Conservation (phyloP, 2,888 invertebrate genomes). For the Limnephilus marmoratus region DNA sequence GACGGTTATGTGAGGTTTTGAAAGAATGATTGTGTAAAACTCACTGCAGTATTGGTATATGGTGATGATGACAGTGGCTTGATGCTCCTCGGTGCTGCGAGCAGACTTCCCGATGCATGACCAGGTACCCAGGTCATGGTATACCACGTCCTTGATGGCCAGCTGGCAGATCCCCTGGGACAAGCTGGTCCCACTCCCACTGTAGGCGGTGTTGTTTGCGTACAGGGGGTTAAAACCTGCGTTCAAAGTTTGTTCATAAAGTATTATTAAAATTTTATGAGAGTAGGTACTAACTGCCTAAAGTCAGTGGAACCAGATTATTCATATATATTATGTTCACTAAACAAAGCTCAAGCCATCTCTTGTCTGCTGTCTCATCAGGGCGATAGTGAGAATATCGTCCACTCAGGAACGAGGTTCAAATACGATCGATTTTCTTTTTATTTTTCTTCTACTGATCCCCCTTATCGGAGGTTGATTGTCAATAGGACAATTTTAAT, state of each 20-base stretch:
- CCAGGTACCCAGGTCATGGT: conserved; percentile 58
- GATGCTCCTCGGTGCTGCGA: neutral
- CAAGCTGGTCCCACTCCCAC: conserved; percentile 39
- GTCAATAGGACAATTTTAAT: too few species aligned
- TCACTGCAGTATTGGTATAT: conserved; percentile 13
- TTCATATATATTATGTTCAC: too few species aligned
- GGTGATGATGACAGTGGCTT: neutral
- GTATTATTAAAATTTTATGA: too few species aligned
- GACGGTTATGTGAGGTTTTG: too few species aligned
- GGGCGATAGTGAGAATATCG: too few species aligned
- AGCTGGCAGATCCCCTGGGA: conserved; percentile 52
- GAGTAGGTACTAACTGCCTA: too few species aligned
- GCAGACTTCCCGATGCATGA: conserved; percentile 57
- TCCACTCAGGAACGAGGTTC: too few species aligned
- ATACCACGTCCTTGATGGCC: neutral
- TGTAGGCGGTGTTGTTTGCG: conserved; percentile 5
- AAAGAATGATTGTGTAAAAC: neutral
- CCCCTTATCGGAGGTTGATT: too few species aligned
- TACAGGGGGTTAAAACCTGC: conserved; percentile 18
- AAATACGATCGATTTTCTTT: too few species aligned
- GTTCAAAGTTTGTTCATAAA: neutral
- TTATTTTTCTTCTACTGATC: too few species aligned
- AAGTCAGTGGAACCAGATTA: neutral
- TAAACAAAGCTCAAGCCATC: too few species aligned
- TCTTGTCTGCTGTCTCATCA: too few species aligned